phyloP scores from a whole-genome alignment of 1,140 invertebrate genomes.

The Neuroterus valhalla region DNA sequence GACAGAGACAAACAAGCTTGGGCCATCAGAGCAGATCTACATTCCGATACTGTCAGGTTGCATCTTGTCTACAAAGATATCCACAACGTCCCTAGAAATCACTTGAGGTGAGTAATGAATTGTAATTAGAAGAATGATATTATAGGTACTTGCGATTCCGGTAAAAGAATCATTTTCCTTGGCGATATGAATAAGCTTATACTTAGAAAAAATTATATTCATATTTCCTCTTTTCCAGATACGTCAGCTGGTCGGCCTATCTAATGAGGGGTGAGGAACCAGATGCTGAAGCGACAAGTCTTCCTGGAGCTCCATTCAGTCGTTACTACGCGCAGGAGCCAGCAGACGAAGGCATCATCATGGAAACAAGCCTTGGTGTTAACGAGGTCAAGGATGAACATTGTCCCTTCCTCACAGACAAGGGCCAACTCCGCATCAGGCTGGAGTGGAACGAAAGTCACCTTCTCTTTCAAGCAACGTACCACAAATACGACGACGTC shows the following conservation, averaged over 20 bases:
- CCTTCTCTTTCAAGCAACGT: conserved; percentile 88
- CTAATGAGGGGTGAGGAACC: conserved; percentile 78
- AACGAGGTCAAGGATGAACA: conserved; percentile 87
- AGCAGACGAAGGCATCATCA: conserved; percentile 88
- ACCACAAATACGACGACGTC: conserved; percentile 91
- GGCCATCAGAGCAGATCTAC: conserved; percentile 87
- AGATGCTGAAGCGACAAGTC: conserved; percentile 78
- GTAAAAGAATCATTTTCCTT: no score
- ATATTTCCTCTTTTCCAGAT: conserved; percentile 72
- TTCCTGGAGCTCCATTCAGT: conserved; percentile 85
- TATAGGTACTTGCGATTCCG: no score
- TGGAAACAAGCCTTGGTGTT: conserved; percentile 87
- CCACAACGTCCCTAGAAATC: conserved; percentile 89
- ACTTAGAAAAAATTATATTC: no score
- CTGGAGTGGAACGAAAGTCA: conserved; percentile 92
- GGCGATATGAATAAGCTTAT: no score
- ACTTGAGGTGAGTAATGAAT: conserved; percentile 77
- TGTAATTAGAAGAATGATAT: no score
- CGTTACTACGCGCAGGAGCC: conserved; percentile 91
- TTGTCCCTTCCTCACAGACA: conserved; percentile 85
- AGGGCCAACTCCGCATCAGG: conserved; percentile 85
- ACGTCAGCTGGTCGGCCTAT: conserved; percentile 88
- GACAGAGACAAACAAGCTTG: conserved; percentile 91
- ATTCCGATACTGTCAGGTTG: conserved; percentile 85
- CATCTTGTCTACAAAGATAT: conserved; percentile 90